These are phyloP conservation scores for Stegana nigrithorax DNA, from an alignment of 2,888 invertebrate species.

Conservation along the genomic window DNA sequence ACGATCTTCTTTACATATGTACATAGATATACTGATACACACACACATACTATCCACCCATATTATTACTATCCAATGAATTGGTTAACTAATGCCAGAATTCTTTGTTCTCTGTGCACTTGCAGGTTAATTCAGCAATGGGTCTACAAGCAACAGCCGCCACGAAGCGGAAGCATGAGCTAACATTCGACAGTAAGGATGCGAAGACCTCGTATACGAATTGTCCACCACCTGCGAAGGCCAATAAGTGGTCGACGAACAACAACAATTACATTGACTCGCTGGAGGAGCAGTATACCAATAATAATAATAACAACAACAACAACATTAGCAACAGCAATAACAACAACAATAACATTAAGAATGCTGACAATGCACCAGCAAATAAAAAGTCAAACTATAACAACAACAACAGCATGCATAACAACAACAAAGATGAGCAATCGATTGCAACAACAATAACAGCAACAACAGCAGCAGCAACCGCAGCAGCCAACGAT, in stretches of 20 bases:
- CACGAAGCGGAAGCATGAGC: constrained; percentile 77
- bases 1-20: too few species aligned
- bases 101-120: constrained; percentile 17
- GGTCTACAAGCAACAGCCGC: constrained; percentile 79
- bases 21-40: too few species aligned
- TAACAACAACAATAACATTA: constrained; percentile 29
- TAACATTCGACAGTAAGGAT: constrained; percentile 68
- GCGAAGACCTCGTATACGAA: constrained; percentile 69
- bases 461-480: constrained; percentile 38
- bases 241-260: constrained; percentile 71
- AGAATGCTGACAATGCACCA: constrained; percentile 25
- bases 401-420: not conserved
- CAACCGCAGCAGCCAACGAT: constrained; percentile 35
- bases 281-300: constrained; percentile 48
- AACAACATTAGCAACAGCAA: constrained; percentile 29
- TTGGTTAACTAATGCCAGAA: constrained; percentile 29
- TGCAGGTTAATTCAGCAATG: constrained; percentile 75
- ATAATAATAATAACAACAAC: constrained; percentile 28
- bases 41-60: too few species aligned
- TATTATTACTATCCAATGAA: too few species aligned
- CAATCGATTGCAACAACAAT: constrained; percentile 5
- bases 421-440: not conserved
- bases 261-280: constrained; percentile 65
- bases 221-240: constrained; percentile 71
- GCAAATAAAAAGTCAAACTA: constrained; percentile 21